Evolutionary conservation across 2,888 invertebrate genomes (phyloP), one percentile per base, ranked within the genome.

Genomic region (Ametastegia equiseti): DNA sequence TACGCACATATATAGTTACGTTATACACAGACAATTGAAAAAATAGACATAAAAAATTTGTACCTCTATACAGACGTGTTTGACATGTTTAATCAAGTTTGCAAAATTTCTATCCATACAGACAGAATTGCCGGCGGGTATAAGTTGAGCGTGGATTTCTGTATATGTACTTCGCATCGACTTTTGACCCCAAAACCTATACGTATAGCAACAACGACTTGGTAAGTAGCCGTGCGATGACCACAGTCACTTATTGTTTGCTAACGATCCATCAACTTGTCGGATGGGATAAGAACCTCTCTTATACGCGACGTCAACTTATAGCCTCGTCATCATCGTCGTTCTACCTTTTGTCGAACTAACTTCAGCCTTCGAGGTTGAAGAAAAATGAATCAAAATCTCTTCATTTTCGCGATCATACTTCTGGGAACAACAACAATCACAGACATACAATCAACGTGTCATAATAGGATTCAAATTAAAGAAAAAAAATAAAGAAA

Each of bases 221-320:
- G 30, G 71, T 71, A 73, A 75, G 50, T 54, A 78, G 78, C 63
- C 19, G 42, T 42, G 81, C 82, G 85, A 83, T 84, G 85, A 85
- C 85, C 87, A 81, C 81, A 82, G 80, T 85, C 87, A 87, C 84
- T 87, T 87, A 86, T 84, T 83, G 83, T 82, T 81, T 83, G 85
- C 85, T 87, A 84, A 83, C 84, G 84, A 87, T 87, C 87, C 85
- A 87, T 87, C 87, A 87, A 85, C 82, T 83, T 83, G 84, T 86
- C 87, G 83, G 84, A 75, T 82, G 82, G 82, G 83, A 83, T 84
- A 45, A 78, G 60, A 75, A 75, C 33, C 75, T 71, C 71, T 30
- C 33, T 36, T 75, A 23, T 42, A 30, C 78, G 39, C 27, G 42
- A 60, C 45, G 60, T 19, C 27, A 27, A 78, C 78, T 78, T 42